These are phyloP conservation scores for Chelonus formosanus DNA, from an alignment of 2,888 invertebrate genomes.

Conservation along the genomic window DNA sequence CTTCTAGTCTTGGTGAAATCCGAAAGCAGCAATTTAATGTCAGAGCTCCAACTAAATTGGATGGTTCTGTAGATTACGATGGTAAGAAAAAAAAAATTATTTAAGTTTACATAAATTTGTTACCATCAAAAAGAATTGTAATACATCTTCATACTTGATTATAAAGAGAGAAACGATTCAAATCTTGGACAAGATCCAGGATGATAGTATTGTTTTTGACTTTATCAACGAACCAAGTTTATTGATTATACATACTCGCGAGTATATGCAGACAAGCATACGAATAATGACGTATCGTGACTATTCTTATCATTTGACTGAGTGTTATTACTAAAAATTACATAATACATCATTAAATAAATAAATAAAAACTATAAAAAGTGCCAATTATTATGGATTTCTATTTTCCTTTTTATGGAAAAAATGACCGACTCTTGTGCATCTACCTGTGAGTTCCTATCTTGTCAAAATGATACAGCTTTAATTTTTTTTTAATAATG, in stretches of 20 bases:
- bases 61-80: conserved; percentile 83
- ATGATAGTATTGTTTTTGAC: conserved; percentile 37
- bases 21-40: conserved; percentile 61
- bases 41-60: conserved; percentile 70
- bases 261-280: no score
- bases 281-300: no score
- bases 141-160: conserved; percentile 1
- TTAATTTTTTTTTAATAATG: no score
- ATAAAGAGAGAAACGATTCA: neutral
- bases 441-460: no score
- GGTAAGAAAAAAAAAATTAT: conserved; percentile 65
- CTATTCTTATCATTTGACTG: no score
- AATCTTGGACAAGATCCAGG: neutral
- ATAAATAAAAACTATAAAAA: neutral
- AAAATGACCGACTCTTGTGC: neutral
- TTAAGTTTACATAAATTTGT: no score
- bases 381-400: neutral
- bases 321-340: no score
- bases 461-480: no score
- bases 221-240: conserved; percentile 50
- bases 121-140: no score
- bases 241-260: conserved; percentile 48
- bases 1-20: conserved; percentile 45
- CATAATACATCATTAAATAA: neutral
- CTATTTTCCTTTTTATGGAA: neutral